Evolutionary conservation across 2,888 invertebrate genomes (phyloP).

Genomic region (Sialis lutaria): DNA sequence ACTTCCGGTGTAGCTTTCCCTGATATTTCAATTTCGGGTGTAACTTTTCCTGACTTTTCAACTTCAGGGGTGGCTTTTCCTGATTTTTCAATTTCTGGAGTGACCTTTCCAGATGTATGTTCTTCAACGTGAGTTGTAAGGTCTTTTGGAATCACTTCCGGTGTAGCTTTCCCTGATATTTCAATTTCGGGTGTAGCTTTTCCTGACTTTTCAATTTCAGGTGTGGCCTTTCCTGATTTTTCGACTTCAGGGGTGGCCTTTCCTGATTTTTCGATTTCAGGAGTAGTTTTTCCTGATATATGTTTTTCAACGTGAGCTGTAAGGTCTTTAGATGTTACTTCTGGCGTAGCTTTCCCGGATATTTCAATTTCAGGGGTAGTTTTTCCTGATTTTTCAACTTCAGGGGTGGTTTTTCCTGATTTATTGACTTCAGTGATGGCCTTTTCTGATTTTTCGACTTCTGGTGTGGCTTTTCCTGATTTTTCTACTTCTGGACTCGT

Average conservation of each 20-base stretch:
- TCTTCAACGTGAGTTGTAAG: conserved; percentile 18
- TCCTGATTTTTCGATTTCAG: conserved; percentile 10
- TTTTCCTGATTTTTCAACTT: conserved; percentile 5
- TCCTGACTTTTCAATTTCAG: conserved; percentile 5
- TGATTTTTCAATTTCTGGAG: conserved; percentile 11
- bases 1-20: conserved; percentile 4
- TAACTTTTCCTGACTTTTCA: conserved; percentile 9
- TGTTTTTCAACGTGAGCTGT: neutral
- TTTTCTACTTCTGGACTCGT: conserved; percentile 1
- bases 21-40: conserved; percentile 10
- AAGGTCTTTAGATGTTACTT: neutral
- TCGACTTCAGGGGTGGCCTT: conserved; percentile 5
- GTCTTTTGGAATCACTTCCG: conserved; percentile 13
- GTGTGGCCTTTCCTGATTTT: neutral
- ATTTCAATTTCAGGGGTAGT: neutral
- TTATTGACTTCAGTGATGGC: conserved; percentile 11
- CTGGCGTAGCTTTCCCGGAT: neutral
- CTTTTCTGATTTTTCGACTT: conserved; percentile 12
- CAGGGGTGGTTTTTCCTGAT: conserved; percentile 2
- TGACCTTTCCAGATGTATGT: conserved; percentile 28
- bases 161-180: conserved; percentile 32
- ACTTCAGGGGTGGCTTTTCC: conserved; percentile 8
- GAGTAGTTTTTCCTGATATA: conserved; percentile 1
- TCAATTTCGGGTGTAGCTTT: conserved; percentile 11
- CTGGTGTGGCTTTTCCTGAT: neutral